phyloP scores from a whole-genome alignment of 2,113 vertebrate species.

The Felis chaus region DNA sequence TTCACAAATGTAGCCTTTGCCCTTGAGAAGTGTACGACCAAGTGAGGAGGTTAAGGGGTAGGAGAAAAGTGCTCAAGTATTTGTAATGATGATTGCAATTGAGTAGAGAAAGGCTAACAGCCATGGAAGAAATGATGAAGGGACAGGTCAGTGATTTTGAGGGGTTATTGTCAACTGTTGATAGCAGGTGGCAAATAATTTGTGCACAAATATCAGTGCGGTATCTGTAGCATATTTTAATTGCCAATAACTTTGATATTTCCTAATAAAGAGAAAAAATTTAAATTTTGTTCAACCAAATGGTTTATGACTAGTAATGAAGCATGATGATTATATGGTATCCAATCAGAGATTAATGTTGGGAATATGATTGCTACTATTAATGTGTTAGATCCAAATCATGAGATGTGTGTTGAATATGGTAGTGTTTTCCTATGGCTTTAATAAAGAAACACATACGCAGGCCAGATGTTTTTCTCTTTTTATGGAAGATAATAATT shows the following conservation, averaged over 20 bases:
- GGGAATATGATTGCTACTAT: slow-evolving; percentile 32
- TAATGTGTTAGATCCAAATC: slow-evolving; percentile 14
- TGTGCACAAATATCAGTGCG: not conserved
- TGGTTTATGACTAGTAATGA: slow-evolving; percentile 23
- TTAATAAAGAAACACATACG: not conserved
- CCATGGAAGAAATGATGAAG: not conserved
- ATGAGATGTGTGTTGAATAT: slow-evolving; percentile 15
- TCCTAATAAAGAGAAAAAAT: not conserved
- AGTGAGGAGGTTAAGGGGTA: not conserved
- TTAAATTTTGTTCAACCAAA: slow-evolving; percentile 3
- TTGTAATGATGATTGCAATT: not conserved
- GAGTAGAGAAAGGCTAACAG: not conserved
- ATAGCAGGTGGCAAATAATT: not conserved
- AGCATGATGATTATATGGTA: slow-evolving; percentile 31
- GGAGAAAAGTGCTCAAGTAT: not conserved
- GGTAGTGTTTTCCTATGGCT: not conserved
- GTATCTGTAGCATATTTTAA: slow-evolving; percentile 29
- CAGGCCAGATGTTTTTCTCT: not conserved
- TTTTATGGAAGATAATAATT: not conserved
- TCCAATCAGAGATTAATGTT: slow-evolving; percentile 56
- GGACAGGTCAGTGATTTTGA: not conserved
- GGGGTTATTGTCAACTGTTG: not conserved
- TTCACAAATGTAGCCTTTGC: not conserved
- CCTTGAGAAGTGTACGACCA: not conserved
- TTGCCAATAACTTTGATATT: not conserved